Base-by-base conservation (phyloP, 2,888 invertebrate genomes). In the Drosophila basisetae region DNA sequence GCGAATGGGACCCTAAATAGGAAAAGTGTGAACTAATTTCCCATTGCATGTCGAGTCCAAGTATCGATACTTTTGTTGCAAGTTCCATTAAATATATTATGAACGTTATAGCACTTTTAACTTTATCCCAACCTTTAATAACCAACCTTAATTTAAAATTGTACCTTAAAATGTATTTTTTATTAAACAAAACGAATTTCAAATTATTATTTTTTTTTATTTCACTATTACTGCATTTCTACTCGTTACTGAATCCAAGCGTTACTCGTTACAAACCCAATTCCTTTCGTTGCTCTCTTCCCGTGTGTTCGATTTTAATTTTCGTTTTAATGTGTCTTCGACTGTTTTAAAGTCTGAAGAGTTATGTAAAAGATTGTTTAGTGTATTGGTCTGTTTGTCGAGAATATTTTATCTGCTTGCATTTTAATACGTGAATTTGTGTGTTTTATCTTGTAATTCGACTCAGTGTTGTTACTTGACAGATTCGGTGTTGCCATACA, bases 381-480 rank as follows among this genome's bases (percentile, higher is more conserved):
- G 52, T 77, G 22, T 25, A 18, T 37, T 22, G 22, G 2, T 53
- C 16, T 66, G 13, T 41, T 47, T 49, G 25, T 77, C 49, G 28
- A 52, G 1, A 54, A 69, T 18, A 28, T 9, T 30, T 35, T 52
- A 47, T 71, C 22, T 4, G 33, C 49, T 31, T 68, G 11, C 22
- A 39, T 47, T 67, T 72, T 35, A 35, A 39, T 1, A 25, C 25
- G 22, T 55, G 31, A 11, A 53, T 59, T 55, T 65, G n/a, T 66
- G 47, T 56, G 7, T 37, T 31, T 43, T 53, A 13, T 53, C 6
- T 16, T 53, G 28, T 25, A 9, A 37, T 13, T 35, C 33, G 33
- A 13, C 33, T 13, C 11, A 65, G 73, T 55, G 60, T 72, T 75
- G 76, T 73, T 81, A 78, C 68, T 77, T 65, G 41, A 2, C 22